Evolutionary conservation across 2,113 vertebrate genomes (phyloP), one percentile per base, ranked within the genome.

Genomic region (Accipiter cooperii): DNA sequence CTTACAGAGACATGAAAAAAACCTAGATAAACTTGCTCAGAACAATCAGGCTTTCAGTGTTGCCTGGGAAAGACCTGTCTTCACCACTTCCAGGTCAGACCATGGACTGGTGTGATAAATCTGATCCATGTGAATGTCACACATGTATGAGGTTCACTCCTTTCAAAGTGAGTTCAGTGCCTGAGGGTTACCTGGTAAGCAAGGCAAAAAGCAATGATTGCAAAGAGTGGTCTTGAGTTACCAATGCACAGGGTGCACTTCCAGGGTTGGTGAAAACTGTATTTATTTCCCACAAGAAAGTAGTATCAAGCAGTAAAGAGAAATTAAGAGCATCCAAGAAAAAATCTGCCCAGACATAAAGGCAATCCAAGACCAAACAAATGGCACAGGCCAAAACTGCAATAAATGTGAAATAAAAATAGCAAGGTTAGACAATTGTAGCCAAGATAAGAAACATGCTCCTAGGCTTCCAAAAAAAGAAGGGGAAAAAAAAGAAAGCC

Each of bases 111-210:
- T 55, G 36, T 68, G 51, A 8, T 64, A 51, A 52, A 55, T 63
- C 44, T 69, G 36, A 71, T 65, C 13, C 31, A 13, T 5, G 14
- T 78, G 33, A n/a, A 19, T 73, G 69, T 40, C 46, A 38, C 29
- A 63, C 6, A 2, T 0, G 1, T 76, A 5, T 31, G 40, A 78
- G 4, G 13, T 69, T 63, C 1, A 1, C 44, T 89, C 26, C 19
- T 79, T 86, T 89, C 51, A 63, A 47, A 63, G 38, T 47, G 26
- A 84, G 34, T 70, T 77, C 18, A 19, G 24, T 44, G 49, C 44
- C 64, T 64, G 38, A 73, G 47, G 15, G 8, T 34, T 77, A 58
- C 13, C 54, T 61, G 25, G n/a, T 33, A 60, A 80, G 17, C 25
- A 65, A 60, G 57, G 11, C 12, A 38, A 74, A 82, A 55, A 36